phyloP scores from a whole-genome alignment of 2,797 vertebrate species.

The Masticophis lateralis region DNA sequence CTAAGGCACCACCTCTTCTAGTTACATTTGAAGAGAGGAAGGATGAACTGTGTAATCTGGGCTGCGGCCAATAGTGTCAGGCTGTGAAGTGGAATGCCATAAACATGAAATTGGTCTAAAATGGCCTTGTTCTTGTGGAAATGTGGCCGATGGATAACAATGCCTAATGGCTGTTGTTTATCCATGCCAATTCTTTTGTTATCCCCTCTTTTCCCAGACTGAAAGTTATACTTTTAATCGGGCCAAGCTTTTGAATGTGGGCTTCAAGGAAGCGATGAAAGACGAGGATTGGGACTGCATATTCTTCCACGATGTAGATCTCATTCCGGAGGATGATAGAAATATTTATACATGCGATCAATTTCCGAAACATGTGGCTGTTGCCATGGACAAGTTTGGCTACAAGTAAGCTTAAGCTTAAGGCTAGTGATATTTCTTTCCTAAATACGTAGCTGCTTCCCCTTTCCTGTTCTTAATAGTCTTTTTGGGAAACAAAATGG shows the following conservation, averaged over 20 bases:
- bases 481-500: background rate
- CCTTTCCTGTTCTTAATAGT: background rate
- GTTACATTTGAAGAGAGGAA: background rate
- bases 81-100: background rate
- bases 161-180: too few relatives aligned
- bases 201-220: constrained; percentile 60
- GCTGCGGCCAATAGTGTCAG: background rate
- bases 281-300: constrained; percentile 85
- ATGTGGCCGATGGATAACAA: background rate
- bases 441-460: too few relatives aligned
- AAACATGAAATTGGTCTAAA: background rate
- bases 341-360: constrained; percentile 79
- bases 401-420: constrained; percentile 73
- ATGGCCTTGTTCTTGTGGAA: background rate
- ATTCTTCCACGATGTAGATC: constrained; percentile 84
- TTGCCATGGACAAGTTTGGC: constrained; percentile 86
- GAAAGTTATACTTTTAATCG: constrained; percentile 79
- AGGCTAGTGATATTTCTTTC: background rate
- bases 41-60: background rate
- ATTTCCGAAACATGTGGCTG: constrained; percentile 80
- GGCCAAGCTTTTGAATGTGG: constrained; percentile 82
- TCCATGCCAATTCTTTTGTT: background rate
- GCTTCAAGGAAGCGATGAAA: constrained; percentile 83
- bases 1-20: background rate
- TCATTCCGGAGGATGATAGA: constrained; percentile 83